phyloP scores from a whole-genome alignment of 37 sponge, comb jelly and placozoan species.

The Theonella swinhoei region DNA sequence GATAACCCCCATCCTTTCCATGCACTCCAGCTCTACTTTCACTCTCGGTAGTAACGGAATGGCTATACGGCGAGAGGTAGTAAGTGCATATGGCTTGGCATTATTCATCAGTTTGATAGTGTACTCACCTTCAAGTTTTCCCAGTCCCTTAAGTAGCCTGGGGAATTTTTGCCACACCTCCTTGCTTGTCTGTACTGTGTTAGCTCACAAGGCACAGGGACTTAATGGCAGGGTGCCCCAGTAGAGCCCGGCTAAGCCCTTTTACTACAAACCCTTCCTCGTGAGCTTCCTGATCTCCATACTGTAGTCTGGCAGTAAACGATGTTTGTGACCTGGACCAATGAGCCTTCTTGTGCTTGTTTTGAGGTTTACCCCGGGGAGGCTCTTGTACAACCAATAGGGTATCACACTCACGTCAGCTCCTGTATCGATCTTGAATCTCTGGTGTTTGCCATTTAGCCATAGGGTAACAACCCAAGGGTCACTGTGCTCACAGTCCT shows the following conservation, averaged over 20 bases:
- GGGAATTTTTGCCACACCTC: not conserved
- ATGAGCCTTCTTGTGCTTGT: not conserved
- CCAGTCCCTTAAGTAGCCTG: constrained; percentile 13
- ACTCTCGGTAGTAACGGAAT: constrained; percentile 28
- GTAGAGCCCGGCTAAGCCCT: not conserved
- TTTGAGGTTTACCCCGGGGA: not conserved
- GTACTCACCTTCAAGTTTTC: constrained; percentile 37
- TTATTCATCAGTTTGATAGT: constrained; percentile 1
- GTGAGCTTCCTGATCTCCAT: not conserved
- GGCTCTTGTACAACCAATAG: not conserved
- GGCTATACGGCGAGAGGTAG: constrained; percentile 31
- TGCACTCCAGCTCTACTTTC: constrained; percentile 33
- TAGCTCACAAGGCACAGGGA: not conserved
- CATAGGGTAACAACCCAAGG: not conserved
- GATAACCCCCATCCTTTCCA: constrained; percentile 35
- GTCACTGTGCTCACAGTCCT: not conserved
- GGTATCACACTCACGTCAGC: not conserved
- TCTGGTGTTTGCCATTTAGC: not conserved
- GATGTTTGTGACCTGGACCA: not conserved
- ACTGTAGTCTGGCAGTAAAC: not conserved
- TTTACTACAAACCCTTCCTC: constrained; percentile 15
- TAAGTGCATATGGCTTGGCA: constrained; percentile 21
- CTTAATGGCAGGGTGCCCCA: constrained; percentile 45
- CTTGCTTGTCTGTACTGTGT: not conserved
- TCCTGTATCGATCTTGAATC: not conserved